Evolutionary conservation across 2,888 invertebrate genomes (phyloP), one percentile per base, ranked within the genome.

Genomic region (Carabus problematicus): DNA sequence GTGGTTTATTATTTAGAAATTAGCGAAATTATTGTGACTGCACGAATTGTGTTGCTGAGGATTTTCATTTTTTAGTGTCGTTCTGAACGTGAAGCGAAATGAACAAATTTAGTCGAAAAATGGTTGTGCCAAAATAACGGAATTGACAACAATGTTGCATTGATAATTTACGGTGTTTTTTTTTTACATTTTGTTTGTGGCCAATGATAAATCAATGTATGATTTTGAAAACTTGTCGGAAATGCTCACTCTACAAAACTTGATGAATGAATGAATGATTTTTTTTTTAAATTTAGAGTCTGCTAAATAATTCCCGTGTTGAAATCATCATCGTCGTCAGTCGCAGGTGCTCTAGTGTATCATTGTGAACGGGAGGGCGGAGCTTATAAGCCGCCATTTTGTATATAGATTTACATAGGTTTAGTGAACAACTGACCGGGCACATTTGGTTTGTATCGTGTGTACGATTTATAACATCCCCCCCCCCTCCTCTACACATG

Each of bases 81-180:
- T 45, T 11, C 42, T 14, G 45, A 45, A 3, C 45, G 45, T 3
- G 14, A 45, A 45, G 7, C 45, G 11, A 12, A 29, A 29, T 29
- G 68, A 68, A 66, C 66, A 58, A 66, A 66, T 47, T 39, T 47
- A 61, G 66, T 66, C 52, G 66, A 66, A 61, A n/a, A 39, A 68
- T 68, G 68, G 68, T 68, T 68, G 68, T 68, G 68, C 68, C 68
- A 68, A 68, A 56, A 60, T 45, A 52, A 42, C 54, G 39, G 56
- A 56, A 14, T 12, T 9, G 52, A 16, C 52, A 45, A 61, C 45
- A 61, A n/a, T n/a, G n/a, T n/a, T 9, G 7, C 4, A 40, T 14
- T 29, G 29, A 47, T 45, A 14, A 45, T 12, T 4, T 45, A 45
- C n/a, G 14, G 45, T 45, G 45, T 45, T 11, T 3, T 45, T 45